Conservation (phyloP, 2,113 vertebrate genomes). For the Cyphomyrus plagiostoma region DNA sequence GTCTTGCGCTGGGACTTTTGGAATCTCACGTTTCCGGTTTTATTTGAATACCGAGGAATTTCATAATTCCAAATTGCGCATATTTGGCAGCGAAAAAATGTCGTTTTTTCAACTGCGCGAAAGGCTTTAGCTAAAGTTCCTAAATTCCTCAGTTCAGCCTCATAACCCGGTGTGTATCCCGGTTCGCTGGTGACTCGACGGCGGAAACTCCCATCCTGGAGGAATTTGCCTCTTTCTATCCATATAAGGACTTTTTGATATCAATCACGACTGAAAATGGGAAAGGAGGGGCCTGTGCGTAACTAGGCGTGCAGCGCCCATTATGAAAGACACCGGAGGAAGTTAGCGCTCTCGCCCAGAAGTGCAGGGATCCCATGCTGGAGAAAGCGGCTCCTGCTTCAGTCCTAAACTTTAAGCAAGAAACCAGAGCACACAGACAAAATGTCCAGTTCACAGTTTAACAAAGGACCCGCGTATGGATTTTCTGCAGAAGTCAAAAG, state of each 20-base stretch:
- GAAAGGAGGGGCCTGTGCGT: constrained; percentile 46
- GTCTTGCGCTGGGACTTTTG: neutral
- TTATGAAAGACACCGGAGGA: constrained; percentile 44
- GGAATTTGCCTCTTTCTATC: constrained; percentile 65
- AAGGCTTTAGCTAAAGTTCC: neutral
- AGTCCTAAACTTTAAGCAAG: neutral
- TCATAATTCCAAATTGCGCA: neutral
- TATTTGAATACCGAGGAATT: neutral
- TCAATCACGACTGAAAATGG: constrained; percentile 48
- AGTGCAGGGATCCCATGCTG: neutral
- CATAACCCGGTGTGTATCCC: neutral
- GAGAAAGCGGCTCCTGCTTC: neutral
- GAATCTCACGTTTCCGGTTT: neutral
- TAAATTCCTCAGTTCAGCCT: neutral
- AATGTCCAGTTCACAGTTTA: constrained; percentile 53
- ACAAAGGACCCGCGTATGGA: constrained; percentile 61
- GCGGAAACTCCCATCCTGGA: constrained; percentile 52
- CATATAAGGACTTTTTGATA: constrained; percentile 71
- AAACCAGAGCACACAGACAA: neutral
- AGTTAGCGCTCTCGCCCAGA: constrained; percentile 22
- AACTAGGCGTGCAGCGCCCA: constrained; percentile 24
- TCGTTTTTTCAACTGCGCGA: neutral
- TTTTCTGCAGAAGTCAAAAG: constrained; percentile 64
- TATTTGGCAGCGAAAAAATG: neutral
- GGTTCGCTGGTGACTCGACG: neutral